Percentiles rank a stretch among this genome's conserved stretches.
Conservation (phyloP, 2,113 vertebrate genomes). For the Malurus cyaneus region DNA sequence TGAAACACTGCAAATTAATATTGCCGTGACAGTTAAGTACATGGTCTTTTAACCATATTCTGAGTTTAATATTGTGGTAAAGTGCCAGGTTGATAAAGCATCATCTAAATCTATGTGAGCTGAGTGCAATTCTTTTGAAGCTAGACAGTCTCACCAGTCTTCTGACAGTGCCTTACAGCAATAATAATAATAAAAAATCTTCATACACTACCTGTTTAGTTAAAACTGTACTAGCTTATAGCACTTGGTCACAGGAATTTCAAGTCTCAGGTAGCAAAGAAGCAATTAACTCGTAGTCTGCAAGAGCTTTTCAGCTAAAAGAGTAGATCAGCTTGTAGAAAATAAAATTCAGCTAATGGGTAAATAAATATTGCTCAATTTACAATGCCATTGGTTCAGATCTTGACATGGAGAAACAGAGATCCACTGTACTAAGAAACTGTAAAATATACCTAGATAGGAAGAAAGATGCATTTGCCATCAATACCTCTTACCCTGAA, state of each 20-base stretch:
- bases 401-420: neutral
- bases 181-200: slow-evolving; percentile 44
- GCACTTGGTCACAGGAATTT: slow-evolving; percentile 2
- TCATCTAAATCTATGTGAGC: slow-evolving; percentile 33
- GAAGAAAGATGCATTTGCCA: neutral
- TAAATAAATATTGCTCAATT: neutral
- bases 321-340: neutral
- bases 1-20: slow-evolving; percentile 60
- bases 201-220: neutral
- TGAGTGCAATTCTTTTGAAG: slow-evolving; percentile 2
- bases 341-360: neutral
- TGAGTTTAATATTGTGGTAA: neutral
- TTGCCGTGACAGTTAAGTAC: neutral
- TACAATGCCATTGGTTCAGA: neutral
- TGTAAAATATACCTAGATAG: neutral
- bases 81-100: slow-evolving; percentile 12
- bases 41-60: slow-evolving; percentile 21
- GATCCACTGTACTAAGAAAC: neutral
- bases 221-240: neutral
- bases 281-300: slow-evolving; percentile 22
- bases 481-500: neutral
- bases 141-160: neutral
- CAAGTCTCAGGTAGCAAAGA: neutral
- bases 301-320: neutral
- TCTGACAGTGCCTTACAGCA: slow-evolving; percentile 31